phyloP scores from a whole-genome alignment of 2,113 vertebrate genomes.

The Rhipidura dahli region DNA sequence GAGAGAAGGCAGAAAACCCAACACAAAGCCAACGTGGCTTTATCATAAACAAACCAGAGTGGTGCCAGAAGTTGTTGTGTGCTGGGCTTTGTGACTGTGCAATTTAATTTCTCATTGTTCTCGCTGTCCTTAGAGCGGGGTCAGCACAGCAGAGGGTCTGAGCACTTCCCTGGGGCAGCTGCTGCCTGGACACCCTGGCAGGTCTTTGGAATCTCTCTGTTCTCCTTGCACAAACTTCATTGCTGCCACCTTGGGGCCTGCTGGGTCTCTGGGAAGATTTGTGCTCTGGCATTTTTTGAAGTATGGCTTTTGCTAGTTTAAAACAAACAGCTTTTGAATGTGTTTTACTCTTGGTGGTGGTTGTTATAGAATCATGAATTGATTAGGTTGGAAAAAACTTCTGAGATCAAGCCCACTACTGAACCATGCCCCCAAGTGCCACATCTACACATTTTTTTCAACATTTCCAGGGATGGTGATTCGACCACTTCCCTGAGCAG shows the following conservation, averaged over 20 bases:
- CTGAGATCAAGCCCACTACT: background rate
- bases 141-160: background rate
- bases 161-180: background rate
- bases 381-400: background rate
- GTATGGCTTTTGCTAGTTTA: background rate
- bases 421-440: fast-evolving
- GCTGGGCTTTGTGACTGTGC: background rate
- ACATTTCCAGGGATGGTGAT: background rate
- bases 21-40: background rate
- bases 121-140: background rate
- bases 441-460: background rate
- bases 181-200: background rate
- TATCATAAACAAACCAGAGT: background rate
- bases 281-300: background rate
- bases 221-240: background rate
- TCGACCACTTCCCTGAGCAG: background rate
- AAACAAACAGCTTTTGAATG: background rate
- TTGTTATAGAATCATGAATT: background rate
- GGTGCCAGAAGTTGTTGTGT: background rate
- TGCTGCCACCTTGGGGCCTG: background rate
- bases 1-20: background rate
- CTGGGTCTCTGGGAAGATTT: background rate
- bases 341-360: background rate
- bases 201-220: background rate
- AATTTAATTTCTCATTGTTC: background rate